Evolutionary conservation across 1,140 invertebrate genomes (phyloP).

Genomic region (Thrips palmi): DNA sequence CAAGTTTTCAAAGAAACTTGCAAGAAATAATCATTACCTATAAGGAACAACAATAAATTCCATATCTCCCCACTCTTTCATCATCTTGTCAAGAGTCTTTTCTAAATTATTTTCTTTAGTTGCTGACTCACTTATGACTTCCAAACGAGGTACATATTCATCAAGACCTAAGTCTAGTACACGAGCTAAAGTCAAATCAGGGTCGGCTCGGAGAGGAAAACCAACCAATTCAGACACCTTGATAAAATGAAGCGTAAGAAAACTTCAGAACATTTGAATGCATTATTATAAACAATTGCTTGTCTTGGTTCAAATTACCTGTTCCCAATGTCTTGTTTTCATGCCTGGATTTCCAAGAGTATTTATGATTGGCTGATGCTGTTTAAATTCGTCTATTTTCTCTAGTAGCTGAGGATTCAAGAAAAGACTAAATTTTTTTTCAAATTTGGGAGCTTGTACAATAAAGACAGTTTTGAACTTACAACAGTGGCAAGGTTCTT

Average conservation of each 20-base stretch:
- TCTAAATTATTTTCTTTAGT: slow-evolving; percentile 91
- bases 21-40: slow-evolving; percentile 16
- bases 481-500: slow-evolving; percentile 41
- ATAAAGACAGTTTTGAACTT: slow-evolving; percentile 12
- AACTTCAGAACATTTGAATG: too few species aligned
- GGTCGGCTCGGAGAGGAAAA: slow-evolving; percentile 72
- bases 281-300: too few species aligned
- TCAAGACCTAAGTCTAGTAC: slow-evolving; percentile 85
- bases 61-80: slow-evolving; percentile 76
- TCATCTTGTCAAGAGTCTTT: slow-evolving; percentile 78
- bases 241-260: too few species aligned
- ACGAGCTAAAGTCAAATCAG: slow-evolving; percentile 63
- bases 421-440: neutral
- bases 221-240: slow-evolving; percentile 89
- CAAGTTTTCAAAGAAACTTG: neutral
- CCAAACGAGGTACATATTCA: slow-evolving; percentile 81
- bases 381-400: slow-evolving; percentile 77
- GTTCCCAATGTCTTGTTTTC: slow-evolving; percentile 87
- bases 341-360: slow-evolving; percentile 88
- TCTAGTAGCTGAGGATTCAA: slow-evolving; percentile 29
- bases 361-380: slow-evolving; percentile 75
- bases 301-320: too few species aligned
- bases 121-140: slow-evolving; percentile 81
- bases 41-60: slow-evolving; percentile 59
- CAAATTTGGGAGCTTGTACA: neutral